Evolutionary conservation across 2,113 vertebrate species (phyloP).

Genomic region (Chamaea fasciata): DNA sequence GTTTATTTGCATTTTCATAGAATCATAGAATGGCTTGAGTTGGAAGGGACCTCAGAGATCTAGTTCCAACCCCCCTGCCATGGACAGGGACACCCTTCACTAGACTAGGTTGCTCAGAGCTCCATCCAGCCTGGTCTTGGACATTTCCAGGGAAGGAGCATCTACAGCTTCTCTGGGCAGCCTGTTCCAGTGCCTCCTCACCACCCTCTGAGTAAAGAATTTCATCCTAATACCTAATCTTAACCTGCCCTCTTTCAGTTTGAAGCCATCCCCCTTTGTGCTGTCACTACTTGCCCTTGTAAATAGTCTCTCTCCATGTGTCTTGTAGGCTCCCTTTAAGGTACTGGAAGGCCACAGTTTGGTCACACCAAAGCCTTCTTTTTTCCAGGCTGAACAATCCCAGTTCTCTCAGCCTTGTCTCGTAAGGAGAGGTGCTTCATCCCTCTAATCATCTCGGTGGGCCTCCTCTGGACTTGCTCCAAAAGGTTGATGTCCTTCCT

Average conservation of each 20-base stretch:
- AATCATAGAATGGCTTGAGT: neutral
- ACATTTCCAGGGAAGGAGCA: neutral
- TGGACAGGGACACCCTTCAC: neutral
- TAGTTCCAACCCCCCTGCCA: neutral
- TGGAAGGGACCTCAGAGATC: neutral
- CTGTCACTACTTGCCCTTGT: neutral
- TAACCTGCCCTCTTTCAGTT: neutral
- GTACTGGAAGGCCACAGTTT: neutral
- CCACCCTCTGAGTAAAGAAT: neutral
- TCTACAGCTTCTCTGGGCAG: neutral
- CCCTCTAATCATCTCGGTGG: neutral
- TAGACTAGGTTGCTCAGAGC: neutral
- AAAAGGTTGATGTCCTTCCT: neutral
- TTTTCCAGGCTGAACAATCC: neutral
- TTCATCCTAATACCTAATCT: neutral
- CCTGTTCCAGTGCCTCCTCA: neutral
- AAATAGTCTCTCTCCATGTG: neutral
- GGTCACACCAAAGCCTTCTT: neutral
- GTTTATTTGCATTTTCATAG: conserved; percentile 34
- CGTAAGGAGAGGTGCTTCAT: neutral
- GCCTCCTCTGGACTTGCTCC: neutral
- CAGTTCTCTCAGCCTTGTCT: neutral
- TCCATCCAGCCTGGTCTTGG: neutral
- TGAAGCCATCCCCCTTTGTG: neutral
- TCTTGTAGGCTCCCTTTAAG: neutral